These are phyloP conservation scores for Drosophila setifemur DNA, from an alignment of 1,140 invertebrate genomes.

Conservation along the genomic window DNA sequence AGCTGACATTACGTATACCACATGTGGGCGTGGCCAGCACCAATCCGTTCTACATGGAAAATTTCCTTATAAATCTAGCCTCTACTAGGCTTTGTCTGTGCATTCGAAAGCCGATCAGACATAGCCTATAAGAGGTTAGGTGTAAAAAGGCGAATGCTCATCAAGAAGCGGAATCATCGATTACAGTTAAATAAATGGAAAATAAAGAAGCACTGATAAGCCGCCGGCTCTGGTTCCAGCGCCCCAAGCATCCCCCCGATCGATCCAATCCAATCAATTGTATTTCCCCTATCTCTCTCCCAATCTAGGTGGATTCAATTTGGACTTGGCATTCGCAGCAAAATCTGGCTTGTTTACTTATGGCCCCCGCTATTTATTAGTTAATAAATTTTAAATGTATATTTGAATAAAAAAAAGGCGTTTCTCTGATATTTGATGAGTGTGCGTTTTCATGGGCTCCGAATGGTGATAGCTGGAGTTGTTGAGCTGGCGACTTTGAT, in stretches of 20 bases:
- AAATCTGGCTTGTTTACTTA: not conserved
- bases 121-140: slow-evolving; percentile 83
- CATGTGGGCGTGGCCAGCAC: not conserved
- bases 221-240: too few relatives aligned
- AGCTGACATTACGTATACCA: not conserved
- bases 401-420: slow-evolving; percentile 36
- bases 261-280: too few relatives aligned
- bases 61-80: slow-evolving; percentile 82
- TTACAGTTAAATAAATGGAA: slow-evolving; percentile 12
- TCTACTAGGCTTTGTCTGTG: slow-evolving; percentile 83
- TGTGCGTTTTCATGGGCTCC: slow-evolving; percentile 23
- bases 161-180: slow-evolving; percentile 16
- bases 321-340: not conserved
- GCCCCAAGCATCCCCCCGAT: too few relatives aligned
- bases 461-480: slow-evolving; percentile 24
- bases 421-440: slow-evolving; percentile 34
- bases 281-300: not conserved
- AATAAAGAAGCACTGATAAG: not conserved
- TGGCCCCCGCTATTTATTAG: slow-evolving; percentile 13
- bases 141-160: slow-evolving; percentile 72
- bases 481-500: slow-evolving; percentile 12
- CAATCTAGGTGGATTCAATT: not conserved
- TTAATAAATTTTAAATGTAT: slow-evolving; percentile 26
- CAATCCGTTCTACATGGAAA: not conserved
- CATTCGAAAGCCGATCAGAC: slow-evolving; percentile 67